Base-by-base conservation (phyloP, 2,797 vertebrate genomes). In the Streptopelia turtur region DNA sequence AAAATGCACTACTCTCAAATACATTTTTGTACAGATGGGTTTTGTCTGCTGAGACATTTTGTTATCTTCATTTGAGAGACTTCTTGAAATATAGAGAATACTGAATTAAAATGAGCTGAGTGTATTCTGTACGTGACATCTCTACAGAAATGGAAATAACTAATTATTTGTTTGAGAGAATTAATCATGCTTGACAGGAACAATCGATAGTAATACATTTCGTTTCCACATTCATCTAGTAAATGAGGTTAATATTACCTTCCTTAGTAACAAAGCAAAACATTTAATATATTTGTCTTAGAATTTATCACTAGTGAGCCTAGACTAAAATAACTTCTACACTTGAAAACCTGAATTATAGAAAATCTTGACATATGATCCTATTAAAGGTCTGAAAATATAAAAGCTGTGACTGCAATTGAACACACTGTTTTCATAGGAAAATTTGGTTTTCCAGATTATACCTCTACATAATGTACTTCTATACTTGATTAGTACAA, bases 151-250 rank as follows among this genome's bases (percentile, higher is more conserved):
- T 6, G 7, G 35, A 93, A 95, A 95, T 49, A 95, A 39, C 17
- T 76, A 84, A 78, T 94, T 95, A 82, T 83, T 89, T 88, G 10
- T 88, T 49, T 70, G 41, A 82, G 49, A 52, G 21, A 90, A 70
- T 53, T 87, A 87, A 66, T 83, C 43, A 82, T 13, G 16, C 45
- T 90, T 87, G 65, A 80, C 43, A 87, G 79, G 84, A 94, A 75
- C 30, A 83, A 71, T 5, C 0, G 16, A 39, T 53, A 91, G 18
- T 21, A 75, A 63, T 45, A 57, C 13, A 35, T 83, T 91, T 84
- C 0, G 2, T 90, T 93, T 90, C 43, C 35, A 69, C 69, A 76
- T 65, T 70, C 2, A 55, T 85, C 39, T 82, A 39, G 43, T 61
- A 85, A 95, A 92, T 85, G n/a, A 89, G 37, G 39, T 3, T 85